These are phyloP conservation scores for Prorops nasuta DNA, from an alignment of 1,140 invertebrate genomes.

Conservation along the genomic window DNA sequence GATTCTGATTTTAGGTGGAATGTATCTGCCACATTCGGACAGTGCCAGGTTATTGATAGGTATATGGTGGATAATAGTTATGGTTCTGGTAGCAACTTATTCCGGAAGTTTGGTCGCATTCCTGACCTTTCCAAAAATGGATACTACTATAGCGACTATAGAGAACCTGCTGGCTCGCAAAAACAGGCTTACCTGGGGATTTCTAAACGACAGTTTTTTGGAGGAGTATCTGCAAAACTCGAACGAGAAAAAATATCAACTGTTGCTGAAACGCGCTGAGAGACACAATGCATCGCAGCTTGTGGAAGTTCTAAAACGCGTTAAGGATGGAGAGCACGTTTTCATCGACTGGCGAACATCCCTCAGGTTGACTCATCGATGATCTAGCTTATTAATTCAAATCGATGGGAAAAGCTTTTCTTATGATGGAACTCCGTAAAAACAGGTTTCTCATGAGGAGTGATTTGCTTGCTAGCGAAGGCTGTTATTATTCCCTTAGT, in stretches of 20 bases:
- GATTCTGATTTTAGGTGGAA: constrained; percentile 67
- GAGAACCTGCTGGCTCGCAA: constrained; percentile 67
- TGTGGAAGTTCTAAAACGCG: constrained; percentile 57
- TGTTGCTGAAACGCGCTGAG: constrained; percentile 55
- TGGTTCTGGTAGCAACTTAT: constrained; percentile 89
- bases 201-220: constrained; percentile 72
- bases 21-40: constrained; percentile 78
- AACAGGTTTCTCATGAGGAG: constrained; percentile 64
- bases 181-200: constrained; percentile 70
- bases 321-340: constrained; percentile 67
- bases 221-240: constrained; percentile 64
- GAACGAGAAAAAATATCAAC: constrained; percentile 58
- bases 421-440: constrained; percentile 55
- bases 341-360: constrained; percentile 81
- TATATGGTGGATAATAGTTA: constrained; percentile 90
- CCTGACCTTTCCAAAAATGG: constrained; percentile 86
- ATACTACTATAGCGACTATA: constrained; percentile 72
- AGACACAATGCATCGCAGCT: constrained; percentile 42
- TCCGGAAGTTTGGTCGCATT: constrained; percentile 91
- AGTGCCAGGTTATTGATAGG: constrained; percentile 86
- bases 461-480: constrained; percentile 59
- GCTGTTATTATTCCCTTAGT: constrained; percentile 70
- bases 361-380: constrained; percentile 65
- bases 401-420: not conserved
- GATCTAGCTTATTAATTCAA: constrained; percentile 60